Evolutionary conservation across 2,113 vertebrate species (phyloP).

Genomic region (Passer domesticus): DNA sequence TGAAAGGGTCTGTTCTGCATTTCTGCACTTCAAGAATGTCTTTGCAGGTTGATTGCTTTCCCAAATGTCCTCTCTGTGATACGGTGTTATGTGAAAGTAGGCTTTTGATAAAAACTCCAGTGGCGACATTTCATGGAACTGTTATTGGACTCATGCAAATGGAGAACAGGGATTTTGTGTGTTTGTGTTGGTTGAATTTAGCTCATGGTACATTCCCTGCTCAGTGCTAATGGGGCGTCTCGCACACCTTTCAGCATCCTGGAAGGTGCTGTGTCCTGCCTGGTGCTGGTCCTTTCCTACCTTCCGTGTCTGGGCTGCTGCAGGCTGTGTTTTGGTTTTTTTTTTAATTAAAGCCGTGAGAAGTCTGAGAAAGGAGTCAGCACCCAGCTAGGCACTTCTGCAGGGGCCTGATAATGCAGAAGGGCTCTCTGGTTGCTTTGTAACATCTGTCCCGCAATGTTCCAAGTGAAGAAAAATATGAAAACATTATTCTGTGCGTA

Average conservation of each 20-base stretch:
- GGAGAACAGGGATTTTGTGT: neutral
- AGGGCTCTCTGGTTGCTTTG: neutral
- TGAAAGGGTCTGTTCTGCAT: neutral
- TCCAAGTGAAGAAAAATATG: conserved; percentile 39
- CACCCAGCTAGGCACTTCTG: neutral
- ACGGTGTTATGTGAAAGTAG: rapidly evolving
- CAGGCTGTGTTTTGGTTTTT: neutral
- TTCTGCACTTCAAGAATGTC: neutral
- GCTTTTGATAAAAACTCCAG: neutral
- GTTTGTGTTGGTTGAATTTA: neutral
- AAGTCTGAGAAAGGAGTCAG: neutral
- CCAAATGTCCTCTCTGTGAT: neutral
- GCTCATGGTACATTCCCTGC: rapidly evolving
- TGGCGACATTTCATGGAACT: rapidly evolving
- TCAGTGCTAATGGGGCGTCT: neutral
- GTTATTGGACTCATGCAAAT: neutral
- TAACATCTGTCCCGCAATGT: neutral
- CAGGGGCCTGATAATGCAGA: neutral
- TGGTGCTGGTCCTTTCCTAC: neutral
- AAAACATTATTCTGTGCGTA: neutral
- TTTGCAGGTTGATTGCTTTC: conserved; percentile 20
- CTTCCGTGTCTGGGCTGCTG: neutral
- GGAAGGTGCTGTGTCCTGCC: neutral
- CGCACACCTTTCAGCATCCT: neutral
- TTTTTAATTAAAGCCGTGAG: neutral